Evolutionary conservation across 2,113 vertebrate species (phyloP).

Genomic region (Petrocephalus microphthalmus): DNA sequence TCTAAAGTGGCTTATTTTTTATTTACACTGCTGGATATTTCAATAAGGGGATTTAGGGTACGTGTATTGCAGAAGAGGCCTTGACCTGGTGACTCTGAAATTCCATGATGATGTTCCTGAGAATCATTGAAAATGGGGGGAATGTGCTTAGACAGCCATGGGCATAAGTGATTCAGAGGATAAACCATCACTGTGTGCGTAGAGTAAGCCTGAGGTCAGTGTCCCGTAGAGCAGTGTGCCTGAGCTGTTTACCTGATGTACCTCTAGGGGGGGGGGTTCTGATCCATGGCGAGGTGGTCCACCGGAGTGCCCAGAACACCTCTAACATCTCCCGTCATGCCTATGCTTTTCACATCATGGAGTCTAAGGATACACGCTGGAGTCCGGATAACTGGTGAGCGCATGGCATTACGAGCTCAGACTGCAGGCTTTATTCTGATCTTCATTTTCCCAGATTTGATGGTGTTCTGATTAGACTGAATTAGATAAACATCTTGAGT

Average conservation of each 20-base stretch:
- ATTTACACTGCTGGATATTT: too few species aligned
- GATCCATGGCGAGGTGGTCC: conserved; percentile 87
- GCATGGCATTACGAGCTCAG: conserved; percentile 6
- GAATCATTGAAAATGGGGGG: background rate
- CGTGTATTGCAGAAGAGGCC: background rate
- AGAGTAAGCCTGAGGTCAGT: background rate
- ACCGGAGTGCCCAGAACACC: conserved; percentile 78
- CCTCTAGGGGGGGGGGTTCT: conserved; percentile 72
- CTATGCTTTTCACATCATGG: conserved; percentile 93
- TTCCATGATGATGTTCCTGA: background rate
- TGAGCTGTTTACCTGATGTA: background rate
- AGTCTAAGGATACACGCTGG: conserved; percentile 73
- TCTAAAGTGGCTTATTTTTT: background rate
- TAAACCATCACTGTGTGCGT: background rate
- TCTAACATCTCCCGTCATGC: conserved; percentile 74
- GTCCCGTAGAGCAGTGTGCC: background rate
- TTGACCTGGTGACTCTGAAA: too few species aligned
- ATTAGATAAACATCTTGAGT: background rate
- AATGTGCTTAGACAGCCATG: background rate
- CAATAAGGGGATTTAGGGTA: too few species aligned
- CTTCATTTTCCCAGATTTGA: background rate
- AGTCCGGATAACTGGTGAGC: conserved; percentile 87
- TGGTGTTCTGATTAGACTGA: background rate
- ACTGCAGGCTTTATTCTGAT: background rate
- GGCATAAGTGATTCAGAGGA: background rate